Conservation (phyloP, 1,140 invertebrate genomes). For the Brachionus manjavacas region DNA sequence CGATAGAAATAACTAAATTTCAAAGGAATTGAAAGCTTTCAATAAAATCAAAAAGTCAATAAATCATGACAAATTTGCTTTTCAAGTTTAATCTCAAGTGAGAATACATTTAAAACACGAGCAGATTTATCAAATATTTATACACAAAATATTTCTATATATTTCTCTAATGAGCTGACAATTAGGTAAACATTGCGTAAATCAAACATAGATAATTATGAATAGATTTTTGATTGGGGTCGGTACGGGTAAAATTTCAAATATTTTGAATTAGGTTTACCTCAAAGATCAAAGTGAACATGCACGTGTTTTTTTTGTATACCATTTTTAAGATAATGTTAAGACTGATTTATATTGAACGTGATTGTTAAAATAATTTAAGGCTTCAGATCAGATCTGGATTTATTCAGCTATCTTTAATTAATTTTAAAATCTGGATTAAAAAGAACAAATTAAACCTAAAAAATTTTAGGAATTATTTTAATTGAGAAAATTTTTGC, state of each 20-base stretch:
- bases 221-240: neutral
- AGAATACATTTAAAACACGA: neutral
- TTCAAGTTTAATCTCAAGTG: slow-evolving; percentile 9
- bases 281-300: neutral
- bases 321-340: neutral
- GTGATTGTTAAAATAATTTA: neutral
- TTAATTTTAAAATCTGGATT: neutral
- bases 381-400: neutral
- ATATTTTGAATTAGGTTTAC: neutral
- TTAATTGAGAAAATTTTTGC: neutral
- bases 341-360: neutral
- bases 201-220: neutral
- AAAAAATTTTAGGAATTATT: neutral
- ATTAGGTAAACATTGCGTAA: slow-evolving; percentile 27
- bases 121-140: slow-evolving; percentile 28
- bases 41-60: slow-evolving; percentile 20
- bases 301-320: neutral
- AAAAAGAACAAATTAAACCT: neutral
- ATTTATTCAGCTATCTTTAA: neutral
- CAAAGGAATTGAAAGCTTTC: neutral
- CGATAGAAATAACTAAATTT: neutral
- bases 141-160: neutral
- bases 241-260: neutral
- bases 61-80: slow-evolving; percentile 26
- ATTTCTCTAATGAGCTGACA: slow-evolving; percentile 30